Evolutionary conservation across 2,888 invertebrate genomes (phyloP), one percentile per base, ranked within the genome.

Genomic region (Tinea semifulvella): DNA sequence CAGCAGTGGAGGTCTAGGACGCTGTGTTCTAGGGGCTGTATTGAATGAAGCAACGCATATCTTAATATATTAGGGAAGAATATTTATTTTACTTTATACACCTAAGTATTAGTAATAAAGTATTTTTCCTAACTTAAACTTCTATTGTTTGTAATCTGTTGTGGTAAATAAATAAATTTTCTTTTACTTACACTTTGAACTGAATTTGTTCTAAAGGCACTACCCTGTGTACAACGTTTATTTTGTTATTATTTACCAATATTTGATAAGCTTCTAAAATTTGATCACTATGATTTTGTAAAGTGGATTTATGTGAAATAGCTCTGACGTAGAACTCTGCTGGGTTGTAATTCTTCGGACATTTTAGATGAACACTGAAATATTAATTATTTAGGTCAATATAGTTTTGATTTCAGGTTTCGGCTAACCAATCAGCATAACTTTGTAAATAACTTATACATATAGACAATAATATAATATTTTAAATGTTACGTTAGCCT

Each of bases 301-400:
- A 14, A n/a, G 44, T 10, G 10, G 40, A 49, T 18, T 45, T 56
- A 20, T 52, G 52, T 1, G 74, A 77, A n/a, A 80, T 64, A 0
- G 65, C 63, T 47, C 63, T 73, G n/a, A 96, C 87, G 65, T 91
- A 92, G 66, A 90, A 92, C 65, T 96, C 96, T 0, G 94, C 92
- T 3, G 91, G 89, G 65, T 94, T 95, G 70, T 87, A 94, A 51
- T 88, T 88, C 14, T 74, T 60, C 0, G 94, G 94, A 58, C 90
- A 88, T 17, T 65, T 59, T 4, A 87, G 79, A 44, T 85, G 85
- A 55, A 89, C 65, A 51, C 90, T 91, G 60, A 35, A 68, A 39
- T n/a, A 36, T 31, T 13, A 31, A 31, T 11, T n/a, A 27, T 4
- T 7, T 27, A 7, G 27, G 27, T 27, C 10, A n/a, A n/a, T n/a